Base-by-base conservation (phyloP, 2,888 invertebrate species). In the Caenorhabditis japonica region DNA sequence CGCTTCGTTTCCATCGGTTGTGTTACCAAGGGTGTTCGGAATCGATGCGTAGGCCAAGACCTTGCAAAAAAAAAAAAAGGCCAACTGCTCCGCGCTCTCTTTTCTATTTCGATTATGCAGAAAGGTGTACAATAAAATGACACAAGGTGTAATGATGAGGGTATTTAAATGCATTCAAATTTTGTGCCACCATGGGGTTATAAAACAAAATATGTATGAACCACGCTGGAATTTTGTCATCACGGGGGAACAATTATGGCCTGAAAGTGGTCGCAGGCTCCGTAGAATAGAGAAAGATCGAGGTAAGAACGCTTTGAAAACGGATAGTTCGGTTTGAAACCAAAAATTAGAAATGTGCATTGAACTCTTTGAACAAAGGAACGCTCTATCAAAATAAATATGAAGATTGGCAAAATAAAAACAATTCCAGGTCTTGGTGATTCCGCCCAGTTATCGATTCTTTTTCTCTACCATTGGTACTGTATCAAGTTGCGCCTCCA, bases 51-150 rank as follows among this genome's bases (percentile, higher is more conserved):
- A 53, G 53, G 27, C 33, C 33, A 64, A 55, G 64, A 56, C 64
- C 55, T 64, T 56, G 64, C 56, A 41, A 64, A 64, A 64, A n/a
- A n/a, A n/a, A n/a, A n/a, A n/a, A 30, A 30, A 30, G 66, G 51
- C 66, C 64, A 66, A 66, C 66, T 66, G 66, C 66, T 66, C 66
- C 55, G 47, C 30, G 30, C n/a, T n/a, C n/a, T n/a, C n/a, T 47
- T 23, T 64, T 64, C 49, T 64, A 64, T 64, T 62, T 55, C 47
- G 47, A 64, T 64, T 41, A 64, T 56, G 47, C 46, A 36, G 30
- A 39, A 61, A 52, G 47, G 47, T 47, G 62, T 62, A 25, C 47
- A 44, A 44, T 15, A 33, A 33, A 39, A 19, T 27, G 12, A 25
- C 34, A 34, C n/a, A n/a, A 10, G 30, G 30, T 30, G 30, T 30